Evolutionary conservation across 2,113 vertebrate genomes (phyloP).

Genomic region (Zingel zingel): DNA sequence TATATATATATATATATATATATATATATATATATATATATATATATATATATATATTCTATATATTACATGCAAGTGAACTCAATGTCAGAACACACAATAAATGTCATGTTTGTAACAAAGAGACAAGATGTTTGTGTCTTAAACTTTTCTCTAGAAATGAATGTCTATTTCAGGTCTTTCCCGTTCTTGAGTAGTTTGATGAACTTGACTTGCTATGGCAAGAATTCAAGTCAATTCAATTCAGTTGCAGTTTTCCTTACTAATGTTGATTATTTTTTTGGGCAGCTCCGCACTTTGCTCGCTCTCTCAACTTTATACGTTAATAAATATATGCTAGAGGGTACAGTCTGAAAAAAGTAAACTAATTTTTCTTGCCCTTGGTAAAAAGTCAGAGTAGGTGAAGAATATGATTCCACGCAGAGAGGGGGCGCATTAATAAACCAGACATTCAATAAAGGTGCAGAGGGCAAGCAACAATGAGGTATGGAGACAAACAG

Average conservation of each 20-base stretch:
- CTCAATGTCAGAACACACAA: background rate
- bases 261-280: background rate
- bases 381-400: background rate
- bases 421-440: slow-evolving; percentile 28
- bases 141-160: background rate
- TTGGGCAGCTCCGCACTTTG: background rate
- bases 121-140: background rate
- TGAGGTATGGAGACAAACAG: background rate
- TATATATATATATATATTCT: too few relatives aligned
- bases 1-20: too few relatives aligned
- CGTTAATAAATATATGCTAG: background rate
- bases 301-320: background rate
- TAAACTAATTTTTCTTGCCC: background rate
- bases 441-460: slow-evolving; percentile 41
- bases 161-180: background rate
- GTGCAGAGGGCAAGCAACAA: slow-evolving; percentile 49
- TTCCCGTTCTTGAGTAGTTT: background rate
- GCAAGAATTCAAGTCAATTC: too few relatives aligned
- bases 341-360: background rate
- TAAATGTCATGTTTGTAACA: background rate
- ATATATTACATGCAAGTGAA: background rate
- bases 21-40: too few relatives aligned
- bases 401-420: slow-evolving; percentile 19
- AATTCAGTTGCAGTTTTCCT: background rate
- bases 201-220: background rate